phyloP scores from a whole-genome alignment of 1,140 invertebrate genomes.

The Leptoteleia sp. region DNA sequence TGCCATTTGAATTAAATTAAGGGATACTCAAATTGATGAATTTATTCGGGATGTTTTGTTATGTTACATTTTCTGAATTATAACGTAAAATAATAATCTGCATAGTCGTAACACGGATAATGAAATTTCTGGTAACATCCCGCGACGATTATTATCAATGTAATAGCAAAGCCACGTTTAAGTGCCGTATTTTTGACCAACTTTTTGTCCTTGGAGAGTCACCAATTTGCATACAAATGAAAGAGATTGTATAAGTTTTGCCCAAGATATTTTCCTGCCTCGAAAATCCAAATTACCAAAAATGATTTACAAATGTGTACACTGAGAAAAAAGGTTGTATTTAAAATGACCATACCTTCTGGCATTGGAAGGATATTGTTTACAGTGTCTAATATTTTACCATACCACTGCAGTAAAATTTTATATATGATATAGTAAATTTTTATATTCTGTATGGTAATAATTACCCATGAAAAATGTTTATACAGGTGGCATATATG shows the following conservation, averaged over 20 bases:
- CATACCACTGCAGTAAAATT: no score
- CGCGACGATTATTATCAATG: constrained; percentile 29
- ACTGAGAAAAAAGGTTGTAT: no score
- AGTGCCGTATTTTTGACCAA: constrained; percentile 8
- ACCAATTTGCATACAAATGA: constrained; percentile 39
- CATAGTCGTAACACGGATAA: constrained; percentile 33
- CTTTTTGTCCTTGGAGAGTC: constrained; percentile 7
- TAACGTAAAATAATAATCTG: constrained; percentile 24
- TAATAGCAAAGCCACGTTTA: constrained; percentile 26
- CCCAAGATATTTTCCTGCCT: not conserved
- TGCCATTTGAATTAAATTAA: no score
- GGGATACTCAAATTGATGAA: not conserved
- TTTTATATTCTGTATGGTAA: no score
- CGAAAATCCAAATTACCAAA: no score
- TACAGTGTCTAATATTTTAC: no score
- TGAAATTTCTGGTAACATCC: constrained; percentile 33
- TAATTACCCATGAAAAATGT: no score
- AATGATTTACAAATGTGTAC: no score
- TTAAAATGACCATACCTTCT: no score
- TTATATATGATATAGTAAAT: no score
- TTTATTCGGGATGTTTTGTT: not conserved
- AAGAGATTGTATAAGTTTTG: constrained; percentile 11
- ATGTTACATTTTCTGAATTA: constrained; percentile 1
- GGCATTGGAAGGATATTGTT: no score
- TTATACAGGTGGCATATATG: no score